A percentile compares a stretch with the other conserved stretches of the same genome.
phyloP scores from a whole-genome alignment of 2,888 invertebrate species.

The Eristalis tenax region DNA sequence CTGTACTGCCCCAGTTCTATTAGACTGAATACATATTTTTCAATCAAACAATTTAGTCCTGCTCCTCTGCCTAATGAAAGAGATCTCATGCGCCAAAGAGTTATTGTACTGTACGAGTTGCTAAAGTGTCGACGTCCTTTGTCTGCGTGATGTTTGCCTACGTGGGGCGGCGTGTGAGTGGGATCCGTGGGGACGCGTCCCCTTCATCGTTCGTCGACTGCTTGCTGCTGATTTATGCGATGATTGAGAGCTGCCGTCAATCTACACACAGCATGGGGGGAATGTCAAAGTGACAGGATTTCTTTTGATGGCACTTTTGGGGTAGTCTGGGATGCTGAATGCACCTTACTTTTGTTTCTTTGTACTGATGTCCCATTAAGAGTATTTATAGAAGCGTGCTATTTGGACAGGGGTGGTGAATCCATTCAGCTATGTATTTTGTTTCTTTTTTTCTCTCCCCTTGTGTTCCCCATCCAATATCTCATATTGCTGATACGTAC shows the following conservation, averaged over 20 bases:
- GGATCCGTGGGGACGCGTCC: background rate
- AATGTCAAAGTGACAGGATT: conserved; percentile 15
- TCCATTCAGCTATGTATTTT: background rate
- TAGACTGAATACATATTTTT: conserved; percentile 34
- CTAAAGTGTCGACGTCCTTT: conserved; percentile 22
- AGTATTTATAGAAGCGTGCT: conserved; percentile 24
- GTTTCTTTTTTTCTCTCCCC: background rate
- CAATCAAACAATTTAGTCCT: conserved; percentile 45
- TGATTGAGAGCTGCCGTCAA: conserved; percentile 27
- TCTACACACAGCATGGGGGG: conserved; percentile 4
- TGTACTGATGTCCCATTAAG: conserved; percentile 19
- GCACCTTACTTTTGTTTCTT: conserved; percentile 3
- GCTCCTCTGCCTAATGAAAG: conserved; percentile 23
- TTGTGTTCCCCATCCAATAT: background rate
- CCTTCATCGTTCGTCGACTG: background rate
- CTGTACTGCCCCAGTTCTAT: conserved; percentile 12
- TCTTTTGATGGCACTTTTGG: conserved; percentile 25
- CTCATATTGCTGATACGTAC: conserved; percentile 10
- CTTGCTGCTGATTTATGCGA: conserved; percentile 8
- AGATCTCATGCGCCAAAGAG: conserved; percentile 1
- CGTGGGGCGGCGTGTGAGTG: background rate
- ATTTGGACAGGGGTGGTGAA: conserved; percentile 5
- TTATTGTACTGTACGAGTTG: background rate
- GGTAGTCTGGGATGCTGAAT: conserved; percentile 4
- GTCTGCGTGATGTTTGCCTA: conserved; percentile 20